Evolutionary conservation across 2,113 vertebrate genomes (phyloP), one percentile per base, ranked within the genome.

Genomic region (Mastomys natalensis): DNA sequence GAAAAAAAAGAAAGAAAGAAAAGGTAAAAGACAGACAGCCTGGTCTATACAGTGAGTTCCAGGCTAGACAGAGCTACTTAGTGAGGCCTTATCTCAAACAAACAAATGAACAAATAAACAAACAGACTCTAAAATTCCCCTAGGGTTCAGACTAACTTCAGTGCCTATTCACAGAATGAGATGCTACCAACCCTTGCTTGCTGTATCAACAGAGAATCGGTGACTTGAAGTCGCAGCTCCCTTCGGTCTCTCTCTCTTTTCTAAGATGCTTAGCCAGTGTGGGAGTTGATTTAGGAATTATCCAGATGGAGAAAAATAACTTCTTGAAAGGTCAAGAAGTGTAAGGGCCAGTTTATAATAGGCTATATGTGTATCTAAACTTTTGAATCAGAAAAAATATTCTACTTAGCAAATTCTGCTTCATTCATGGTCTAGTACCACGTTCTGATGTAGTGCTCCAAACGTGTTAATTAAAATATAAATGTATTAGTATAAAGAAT

Each of bases 311-410:
- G 19, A n/a, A 11, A 90, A 62, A 64, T 43, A 88, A 64, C 9
- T 91, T 51, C 66, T 89, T 85, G 16, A 87, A 87, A 96, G 85
- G 16, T 11, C 77, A 95, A 77, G 40, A 82, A 90, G 7, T 81
- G 51, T 51, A 95, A 24, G 55, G 37, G 40, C 66, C 22, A 92
- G 40, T 94, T 93, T 58, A 86, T n/a, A 60, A 68, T 2, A 89
- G 62, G 13, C 37, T 34, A 86, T 53, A 89, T 1, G 82, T 3
- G 40, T n/a, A 40, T 84, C 87, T 66, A 76, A 53, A 82, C 9
- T 53, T 94, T 40, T 95, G 80, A 93, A 94, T 64, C 45, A 92
- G 87, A 90, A 84, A 90, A 95, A 58, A 26, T 60, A 82, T 60
- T 60, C 80, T 82, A 16, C 55, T 26, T 82, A 7, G 66, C 58